Evolutionary conservation across 2,797 vertebrate species (phyloP), one percentile per base, ranked within the genome.

Genomic region (Eutrigla gurnardus): DNA sequence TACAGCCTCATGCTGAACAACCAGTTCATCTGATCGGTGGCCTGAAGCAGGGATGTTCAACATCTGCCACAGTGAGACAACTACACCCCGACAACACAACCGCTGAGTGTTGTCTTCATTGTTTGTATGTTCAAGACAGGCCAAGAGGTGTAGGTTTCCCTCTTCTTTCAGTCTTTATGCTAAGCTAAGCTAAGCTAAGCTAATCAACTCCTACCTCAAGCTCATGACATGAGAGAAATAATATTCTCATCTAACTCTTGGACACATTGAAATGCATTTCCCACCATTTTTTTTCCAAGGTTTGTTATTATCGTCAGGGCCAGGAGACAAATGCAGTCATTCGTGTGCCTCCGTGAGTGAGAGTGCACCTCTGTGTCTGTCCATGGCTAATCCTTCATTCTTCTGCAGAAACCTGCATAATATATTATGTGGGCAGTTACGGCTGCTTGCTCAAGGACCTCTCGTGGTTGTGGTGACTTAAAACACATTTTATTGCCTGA

Each of bases 1-100:
- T 40, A 43, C 12, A 53, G 77, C 37, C 35, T 78, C 46, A 33
- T 64, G 18, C 18, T 59, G 53, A 67, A 55, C 67, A 52, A 63
- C 42, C 54, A 61, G 61, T n/a, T 36, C 45, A 47, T 40, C 39
- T 18, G 45, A 74, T 81, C 5, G 14, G 57, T 69, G 39, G 25
- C n/a, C 55, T 25, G 12, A 25, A 55, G 61, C 13, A 49, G n/a
- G 7, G 58, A 8, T 25, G 39, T 42, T 61, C 13, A 39, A 37
- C 37, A 36, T 43, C 36, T 62, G 58, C 49, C 15, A 54, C n/a
- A 36, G 12, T 40, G 47, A 72, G 40, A 8, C 43, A 33, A 10
- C 10, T 25, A 40, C 47, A 61, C 15, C 7, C 18, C 6, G 46
- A 47, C 52, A n/a, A 62, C 5, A n/a, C 3, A 35, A 1, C 58